Conservation (phyloP, 2,797 vertebrate genomes). For the Orestias chungarensis region DNA sequence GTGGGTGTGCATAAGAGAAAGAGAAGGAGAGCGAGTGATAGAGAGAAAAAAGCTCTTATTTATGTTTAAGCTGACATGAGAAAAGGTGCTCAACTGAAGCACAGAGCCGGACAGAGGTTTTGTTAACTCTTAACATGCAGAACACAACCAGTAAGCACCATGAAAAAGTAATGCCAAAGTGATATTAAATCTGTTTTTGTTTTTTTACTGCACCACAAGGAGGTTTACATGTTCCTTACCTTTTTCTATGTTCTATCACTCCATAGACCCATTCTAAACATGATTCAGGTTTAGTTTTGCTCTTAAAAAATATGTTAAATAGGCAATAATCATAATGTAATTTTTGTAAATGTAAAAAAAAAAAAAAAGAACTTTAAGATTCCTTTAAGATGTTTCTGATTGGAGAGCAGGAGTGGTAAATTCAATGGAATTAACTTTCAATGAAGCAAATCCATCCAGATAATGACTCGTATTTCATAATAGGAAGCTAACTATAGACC, state of each 20-base stretch:
- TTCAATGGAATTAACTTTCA: background rate
- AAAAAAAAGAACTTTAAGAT: no score
- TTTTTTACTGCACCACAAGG: background rate
- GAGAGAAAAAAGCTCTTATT: constrained; percentile 79
- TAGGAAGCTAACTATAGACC: background rate
- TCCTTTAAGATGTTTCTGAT: background rate
- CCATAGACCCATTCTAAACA: background rate
- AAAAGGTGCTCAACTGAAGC: constrained; percentile 73
- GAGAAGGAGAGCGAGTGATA: constrained; percentile 70
- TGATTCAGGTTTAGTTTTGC: background rate
- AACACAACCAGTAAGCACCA: constrained; percentile 27
- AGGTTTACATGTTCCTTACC: background rate
- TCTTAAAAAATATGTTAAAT: background rate
- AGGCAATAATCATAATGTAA: background rate
- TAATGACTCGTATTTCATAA: background rate
- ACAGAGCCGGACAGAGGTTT: constrained; percentile 56
- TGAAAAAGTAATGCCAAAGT: constrained; percentile 1
- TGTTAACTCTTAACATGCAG: constrained; percentile 58
- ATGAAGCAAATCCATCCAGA: background rate
- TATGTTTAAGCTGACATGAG: constrained; percentile 79
- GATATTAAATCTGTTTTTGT: background rate
- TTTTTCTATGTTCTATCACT: background rate
- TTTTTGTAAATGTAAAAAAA: background rate
- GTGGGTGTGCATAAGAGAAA: constrained; percentile 81
- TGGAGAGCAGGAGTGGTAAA: background rate